Base-by-base conservation (phyloP, 1,140 invertebrate genomes). In the Pseudomyrmex pallidus region DNA sequence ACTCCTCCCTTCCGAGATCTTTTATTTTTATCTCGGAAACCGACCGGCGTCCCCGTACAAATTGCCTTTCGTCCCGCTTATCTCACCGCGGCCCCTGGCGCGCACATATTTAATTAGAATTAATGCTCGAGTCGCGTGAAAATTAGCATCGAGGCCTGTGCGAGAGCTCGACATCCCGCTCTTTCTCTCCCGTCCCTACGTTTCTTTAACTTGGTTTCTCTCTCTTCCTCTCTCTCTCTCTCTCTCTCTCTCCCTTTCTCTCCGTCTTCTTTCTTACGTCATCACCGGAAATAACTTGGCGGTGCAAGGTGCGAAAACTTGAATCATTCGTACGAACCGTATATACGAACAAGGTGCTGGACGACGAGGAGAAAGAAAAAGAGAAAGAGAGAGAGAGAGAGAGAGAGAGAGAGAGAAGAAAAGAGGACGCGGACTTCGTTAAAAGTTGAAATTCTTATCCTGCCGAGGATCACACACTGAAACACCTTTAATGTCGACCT, bases 91-190 rank as follows among this genome's bases (percentile, higher is more conserved):
- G 83, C 66, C 87, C 87, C 86, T 87, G 77, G 86, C 61, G 83
- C 86, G 87, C 88, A 90, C 86, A 90, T 90, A 90, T 90, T 90
- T 90, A 90, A 90, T 90, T 90, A 87, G 88, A 90, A 90, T 90
- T 89, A 90, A 90, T 90, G 89, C 89, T 85, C 77, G 83, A 70
- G 78, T 80, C 80, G 88, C 88, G 88, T 87, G 85, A 90, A 89
- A 90, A 90, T 90, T 90, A 90, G 89, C 88, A 90, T 90, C 87
- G 84, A 62, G 83, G 52, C 74, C 82, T 48, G 57, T 66, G 67
- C 61, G 66, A 67, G 56, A 20, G 46, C 44, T 66, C 85, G 56
- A 44, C 61, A 12, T 57, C 25, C n/a, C 17, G 17, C 68, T 44
- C 61, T 22, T 5, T 50, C 44, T 22, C 12, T 7, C 54, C 61